A percentile compares a stretch with the other conserved stretches of the same genome.
These are phyloP conservation scores for Ophioninae sp. DNA, from an alignment of 2,888 invertebrate species.

Conservation along the genomic window DNA sequence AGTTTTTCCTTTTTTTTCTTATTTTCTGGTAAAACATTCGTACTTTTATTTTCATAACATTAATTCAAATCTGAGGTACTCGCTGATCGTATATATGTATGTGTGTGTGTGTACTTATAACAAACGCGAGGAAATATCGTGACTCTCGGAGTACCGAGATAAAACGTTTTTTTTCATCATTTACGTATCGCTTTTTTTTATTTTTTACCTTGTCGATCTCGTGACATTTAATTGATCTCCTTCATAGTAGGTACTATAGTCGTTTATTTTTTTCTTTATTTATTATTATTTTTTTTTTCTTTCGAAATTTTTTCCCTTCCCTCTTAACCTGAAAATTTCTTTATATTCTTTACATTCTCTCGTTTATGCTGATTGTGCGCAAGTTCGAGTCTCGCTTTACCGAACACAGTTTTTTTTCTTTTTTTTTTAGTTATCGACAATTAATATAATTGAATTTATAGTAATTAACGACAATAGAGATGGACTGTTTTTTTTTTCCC, in stretches of 20 bases:
- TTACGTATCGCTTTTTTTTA: slow-evolving; percentile 39
- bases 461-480: not conserved
- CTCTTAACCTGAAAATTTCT: slow-evolving; percentile 56
- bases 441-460: not conserved
- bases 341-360: slow-evolving; percentile 13
- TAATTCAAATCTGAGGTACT: slow-evolving; percentile 64
- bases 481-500: not conserved
- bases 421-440: slow-evolving; percentile 18
- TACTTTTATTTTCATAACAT: slow-evolving; percentile 66
- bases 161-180: slow-evolving; percentile 34
- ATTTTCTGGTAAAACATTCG: slow-evolving; percentile 54
- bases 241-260: slow-evolving; percentile 62
- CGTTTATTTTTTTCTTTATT: slow-evolving; percentile 44
- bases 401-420: slow-evolving; percentile 44
- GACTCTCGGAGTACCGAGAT: not conserved
- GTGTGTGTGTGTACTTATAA: slow-evolving; percentile 50
- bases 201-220: slow-evolving; percentile 49
- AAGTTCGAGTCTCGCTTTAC: slow-evolving; percentile 62
- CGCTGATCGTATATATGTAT: slow-evolving; percentile 31
- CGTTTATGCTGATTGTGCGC: slow-evolving; percentile 64
- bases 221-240: slow-evolving; percentile 63
- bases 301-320: not conserved
- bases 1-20: not conserved
- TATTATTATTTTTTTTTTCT: slow-evolving; percentile 28
- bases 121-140: slow-evolving; percentile 65